phyloP scores from a whole-genome alignment of 2,888 invertebrate genomes.

The Meiosimyza platycephala region DNA sequence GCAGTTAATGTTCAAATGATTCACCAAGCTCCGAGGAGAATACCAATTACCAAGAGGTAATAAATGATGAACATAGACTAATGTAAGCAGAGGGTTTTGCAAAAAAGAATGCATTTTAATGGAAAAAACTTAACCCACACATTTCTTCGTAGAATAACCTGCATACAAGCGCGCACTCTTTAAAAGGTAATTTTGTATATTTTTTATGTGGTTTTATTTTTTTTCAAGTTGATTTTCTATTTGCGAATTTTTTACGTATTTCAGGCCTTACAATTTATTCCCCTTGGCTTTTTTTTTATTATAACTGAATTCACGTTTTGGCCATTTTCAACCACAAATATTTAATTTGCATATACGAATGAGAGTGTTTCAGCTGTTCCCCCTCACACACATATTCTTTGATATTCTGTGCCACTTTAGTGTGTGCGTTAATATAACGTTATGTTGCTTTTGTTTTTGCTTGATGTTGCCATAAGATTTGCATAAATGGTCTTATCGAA shows the following conservation, averaged over 20 bases:
- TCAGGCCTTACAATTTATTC: conserved; percentile 36
- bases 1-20: no score
- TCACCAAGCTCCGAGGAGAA: no score
- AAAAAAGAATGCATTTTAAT: conserved; percentile 1
- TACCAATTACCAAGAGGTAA: no score
- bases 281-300: conserved; percentile 17
- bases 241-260: conserved; percentile 48
- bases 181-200: conserved; percentile 61
- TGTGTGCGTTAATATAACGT: conserved; percentile 37
- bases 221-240: conserved; percentile 58
- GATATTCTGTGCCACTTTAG: conserved; percentile 28
- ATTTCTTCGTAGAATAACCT: conserved; percentile 40
- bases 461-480: conserved; percentile 47
- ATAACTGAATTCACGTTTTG: conserved; percentile 37
- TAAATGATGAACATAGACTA: no score
- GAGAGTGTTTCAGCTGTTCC: conserved; percentile 11
- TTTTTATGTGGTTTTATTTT: conserved; percentile 47
- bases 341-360: conserved; percentile 52
- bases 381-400: conserved; percentile 31
- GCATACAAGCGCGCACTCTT: conserved; percentile 56
- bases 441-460: conserved; percentile 31
- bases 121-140: conserved; percentile 31
- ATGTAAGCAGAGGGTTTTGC: no score
- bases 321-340: conserved; percentile 49
- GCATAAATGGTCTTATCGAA: conserved; percentile 57